Conservation (phyloP, 2,797 vertebrate genomes). For the Muscicapa striata region DNA sequence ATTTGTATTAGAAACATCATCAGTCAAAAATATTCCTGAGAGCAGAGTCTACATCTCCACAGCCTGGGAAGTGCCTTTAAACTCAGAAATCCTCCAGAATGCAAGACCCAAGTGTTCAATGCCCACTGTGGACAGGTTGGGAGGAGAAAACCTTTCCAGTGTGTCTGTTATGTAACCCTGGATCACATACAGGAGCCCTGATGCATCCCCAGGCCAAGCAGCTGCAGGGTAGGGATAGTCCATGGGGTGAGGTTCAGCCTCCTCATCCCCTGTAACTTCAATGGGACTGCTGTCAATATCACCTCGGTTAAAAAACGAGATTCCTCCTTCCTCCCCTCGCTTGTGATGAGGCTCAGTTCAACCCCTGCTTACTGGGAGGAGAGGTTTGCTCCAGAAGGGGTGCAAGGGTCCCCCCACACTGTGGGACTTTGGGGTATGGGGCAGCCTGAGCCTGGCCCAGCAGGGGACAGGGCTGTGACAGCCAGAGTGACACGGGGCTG, state of each 20-base stretch:
- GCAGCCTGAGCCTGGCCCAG: background rate
- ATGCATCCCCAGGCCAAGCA: background rate
- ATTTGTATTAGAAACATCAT: background rate
- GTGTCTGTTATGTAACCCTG: background rate
- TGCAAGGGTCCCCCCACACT: background rate
- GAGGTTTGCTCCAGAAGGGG: background rate
- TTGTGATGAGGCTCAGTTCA: background rate
- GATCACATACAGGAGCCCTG: background rate
- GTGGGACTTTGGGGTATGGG: fast-evolving
- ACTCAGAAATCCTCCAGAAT: background rate
- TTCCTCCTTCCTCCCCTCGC: background rate
- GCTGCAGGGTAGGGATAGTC: fast-evolving
- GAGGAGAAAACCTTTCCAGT: background rate
- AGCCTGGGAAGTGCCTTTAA: background rate
- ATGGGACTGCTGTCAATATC: fast-evolving
- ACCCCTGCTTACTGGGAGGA: background rate
- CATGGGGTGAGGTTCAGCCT: background rate
- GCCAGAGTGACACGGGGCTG: fast-evolving
- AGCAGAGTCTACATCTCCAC: background rate
- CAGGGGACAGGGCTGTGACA: background rate
- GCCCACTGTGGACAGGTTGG: fast-evolving
- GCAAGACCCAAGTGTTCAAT: fast-evolving
- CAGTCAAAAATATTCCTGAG: background rate
- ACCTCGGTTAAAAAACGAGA: background rate
- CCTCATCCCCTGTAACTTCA: background rate